Evolutionary conservation across 1,140 invertebrate genomes (phyloP).

Genomic region (Drosophila baimaii): DNA sequence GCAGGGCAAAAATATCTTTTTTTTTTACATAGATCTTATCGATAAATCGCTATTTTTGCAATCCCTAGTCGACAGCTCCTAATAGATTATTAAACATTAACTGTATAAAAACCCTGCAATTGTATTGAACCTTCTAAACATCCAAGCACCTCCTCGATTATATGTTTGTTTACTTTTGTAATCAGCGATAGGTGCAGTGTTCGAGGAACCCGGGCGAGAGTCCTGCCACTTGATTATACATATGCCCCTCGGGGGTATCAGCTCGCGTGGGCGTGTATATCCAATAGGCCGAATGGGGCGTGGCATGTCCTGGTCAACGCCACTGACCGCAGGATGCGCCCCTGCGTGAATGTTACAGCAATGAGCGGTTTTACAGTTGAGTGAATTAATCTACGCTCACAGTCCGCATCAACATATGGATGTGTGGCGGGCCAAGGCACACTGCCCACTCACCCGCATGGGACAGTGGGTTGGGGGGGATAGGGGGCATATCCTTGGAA

Average conservation of each 20-base stretch:
- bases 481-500: no score
- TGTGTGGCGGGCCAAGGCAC: conserved; percentile 9
- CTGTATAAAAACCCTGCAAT: no score
- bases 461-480: no score
- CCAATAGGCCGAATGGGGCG: conserved; percentile 33
- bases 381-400: conserved; percentile 64
- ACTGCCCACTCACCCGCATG: neutral
- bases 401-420: conserved; percentile 39
- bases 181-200: neutral
- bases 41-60: no score
- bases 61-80: no score
- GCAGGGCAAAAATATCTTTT: no score
- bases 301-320: conserved; percentile 38
- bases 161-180: no score
- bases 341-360: conserved; percentile 74
- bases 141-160: no score
- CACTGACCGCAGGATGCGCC: conserved; percentile 61
- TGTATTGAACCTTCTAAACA: no score
- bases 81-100: no score
- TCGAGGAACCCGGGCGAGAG: neutral
- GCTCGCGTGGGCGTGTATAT: conserved; percentile 13
- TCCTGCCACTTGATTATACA: conserved; percentile 5
- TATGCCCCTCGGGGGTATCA: conserved; percentile 29
- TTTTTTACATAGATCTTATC: no score
- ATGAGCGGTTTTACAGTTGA: conserved; percentile 73